Base-by-base conservation (phyloP, 2,797 vertebrate genomes). In the Etheostoma perlongum region DNA sequence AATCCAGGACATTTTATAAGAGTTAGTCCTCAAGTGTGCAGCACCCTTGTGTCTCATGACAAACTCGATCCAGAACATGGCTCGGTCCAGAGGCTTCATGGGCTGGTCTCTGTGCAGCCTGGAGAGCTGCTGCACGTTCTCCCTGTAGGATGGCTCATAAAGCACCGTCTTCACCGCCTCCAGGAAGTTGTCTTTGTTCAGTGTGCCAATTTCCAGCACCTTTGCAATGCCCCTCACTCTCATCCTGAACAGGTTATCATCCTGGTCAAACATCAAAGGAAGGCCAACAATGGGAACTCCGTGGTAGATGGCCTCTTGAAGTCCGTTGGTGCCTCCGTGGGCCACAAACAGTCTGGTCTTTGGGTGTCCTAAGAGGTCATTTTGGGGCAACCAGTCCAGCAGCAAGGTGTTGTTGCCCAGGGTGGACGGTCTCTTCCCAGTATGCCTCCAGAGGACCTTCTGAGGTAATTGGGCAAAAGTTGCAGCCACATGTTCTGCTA, bases 341-440 rank as follows among this genome's bases (percentile, higher is more conserved):
- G 79, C 48, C 11, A 85, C 79, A 48, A 85, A 85, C 9, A 65
- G n/a, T 73, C 63, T 78, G 36, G 71, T 85, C 51, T 78, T 82
- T 30, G 67, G 67, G 63, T 85, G 79, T 60, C 75, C 82, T 10
- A 81, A 46, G 16, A 84, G 78, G 61, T 84, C 78, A 25, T 84
- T 84, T 42, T 84, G 82, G 10, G 82, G 78, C 14, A 84, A 21
- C 82, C 82, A 84, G 40, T 76, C 65, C n/a, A 84, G 9, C 47
- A 84, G 44, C 46, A 84, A 48, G 21, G 82, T 84, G 73, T 84
- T 81, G 62, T 81, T 74, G 13, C 82, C 78, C 36, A 84, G 33
- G 0, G 62, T 54, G 8, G 60, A 27, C 0, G 82, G 82, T 40
- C 10, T 40, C 36, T 40, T 40, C 36, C 30, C 63, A 68, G 8